Conservation (phyloP, 2,113 vertebrate species). For the Cephalopterus ornatus region DNA sequence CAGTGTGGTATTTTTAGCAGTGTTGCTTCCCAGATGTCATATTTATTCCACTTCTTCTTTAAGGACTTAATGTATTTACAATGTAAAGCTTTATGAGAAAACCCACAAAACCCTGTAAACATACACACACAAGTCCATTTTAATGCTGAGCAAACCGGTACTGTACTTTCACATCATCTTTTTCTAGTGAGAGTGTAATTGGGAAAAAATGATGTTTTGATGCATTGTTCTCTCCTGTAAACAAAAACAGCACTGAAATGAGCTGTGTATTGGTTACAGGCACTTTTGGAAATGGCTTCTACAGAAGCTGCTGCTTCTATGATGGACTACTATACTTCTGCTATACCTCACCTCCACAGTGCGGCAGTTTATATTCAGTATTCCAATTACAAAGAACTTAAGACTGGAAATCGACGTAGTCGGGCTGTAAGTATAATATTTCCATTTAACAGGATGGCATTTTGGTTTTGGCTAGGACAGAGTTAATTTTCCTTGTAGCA, state of each 20-base stretch:
- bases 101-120: background rate
- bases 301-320: conserved; percentile 82
- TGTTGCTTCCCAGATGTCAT: background rate
- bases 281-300: conserved; percentile 89
- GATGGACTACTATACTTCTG: conserved; percentile 78
- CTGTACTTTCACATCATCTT: background rate
- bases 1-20: background rate
- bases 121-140: background rate
- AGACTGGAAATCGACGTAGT: conserved; percentile 76
- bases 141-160: background rate
- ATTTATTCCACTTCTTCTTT: background rate
- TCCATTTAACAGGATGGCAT: background rate
- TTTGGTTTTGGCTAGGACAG: background rate
- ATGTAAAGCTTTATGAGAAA: background rate
- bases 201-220: background rate
- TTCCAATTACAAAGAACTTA: conserved; percentile 83
- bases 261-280: conserved; percentile 69
- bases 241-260: conserved; percentile 1
- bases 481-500: background rate
- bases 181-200: background rate
- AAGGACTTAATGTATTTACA: background rate
- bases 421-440: conserved; percentile 77
- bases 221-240: background rate
- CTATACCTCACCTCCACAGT: conserved; percentile 71
- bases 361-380: conserved; percentile 85